Evolutionary conservation across 2,113 vertebrate species (phyloP).

Genomic region (Heptranchias perlo): DNA sequence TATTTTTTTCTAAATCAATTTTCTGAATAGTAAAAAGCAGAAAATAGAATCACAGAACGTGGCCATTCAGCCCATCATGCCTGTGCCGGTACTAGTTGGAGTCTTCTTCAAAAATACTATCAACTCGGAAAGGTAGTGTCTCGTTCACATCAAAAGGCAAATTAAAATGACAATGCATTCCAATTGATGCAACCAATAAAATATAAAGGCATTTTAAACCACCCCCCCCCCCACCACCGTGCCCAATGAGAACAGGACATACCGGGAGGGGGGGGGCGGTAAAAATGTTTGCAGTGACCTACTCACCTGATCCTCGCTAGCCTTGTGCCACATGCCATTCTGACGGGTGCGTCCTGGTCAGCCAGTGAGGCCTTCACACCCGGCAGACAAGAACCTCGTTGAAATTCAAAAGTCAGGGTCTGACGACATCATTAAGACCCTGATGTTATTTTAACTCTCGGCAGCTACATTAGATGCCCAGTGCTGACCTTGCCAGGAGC

Average conservation of each 20-base stretch:
- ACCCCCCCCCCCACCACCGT: too few species aligned
- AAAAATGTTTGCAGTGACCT: background rate
- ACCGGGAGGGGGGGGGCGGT: background rate
- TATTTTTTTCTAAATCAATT: background rate
- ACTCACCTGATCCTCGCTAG: background rate
- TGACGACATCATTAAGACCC: background rate
- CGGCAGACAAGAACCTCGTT: background rate
- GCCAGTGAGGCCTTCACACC: background rate
- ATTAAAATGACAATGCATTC: background rate
- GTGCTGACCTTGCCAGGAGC: background rate
- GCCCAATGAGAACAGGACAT: background rate
- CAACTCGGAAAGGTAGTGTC: too few species aligned
- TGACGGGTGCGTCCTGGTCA: background rate
- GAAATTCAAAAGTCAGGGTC: background rate
- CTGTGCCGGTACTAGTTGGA: background rate
- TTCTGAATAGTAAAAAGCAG: background rate
- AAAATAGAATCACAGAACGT: background rate
- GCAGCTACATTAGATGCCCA: background rate
- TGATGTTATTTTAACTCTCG: background rate
- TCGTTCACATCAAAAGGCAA: background rate
- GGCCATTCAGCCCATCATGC: background rate
- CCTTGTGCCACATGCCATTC: background rate
- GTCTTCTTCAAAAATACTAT: too few species aligned
- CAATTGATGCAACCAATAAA: background rate
- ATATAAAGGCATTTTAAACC: background rate